phyloP scores from a whole-genome alignment of 2,113 vertebrate species.

The Cephalopholis sonnerati region DNA sequence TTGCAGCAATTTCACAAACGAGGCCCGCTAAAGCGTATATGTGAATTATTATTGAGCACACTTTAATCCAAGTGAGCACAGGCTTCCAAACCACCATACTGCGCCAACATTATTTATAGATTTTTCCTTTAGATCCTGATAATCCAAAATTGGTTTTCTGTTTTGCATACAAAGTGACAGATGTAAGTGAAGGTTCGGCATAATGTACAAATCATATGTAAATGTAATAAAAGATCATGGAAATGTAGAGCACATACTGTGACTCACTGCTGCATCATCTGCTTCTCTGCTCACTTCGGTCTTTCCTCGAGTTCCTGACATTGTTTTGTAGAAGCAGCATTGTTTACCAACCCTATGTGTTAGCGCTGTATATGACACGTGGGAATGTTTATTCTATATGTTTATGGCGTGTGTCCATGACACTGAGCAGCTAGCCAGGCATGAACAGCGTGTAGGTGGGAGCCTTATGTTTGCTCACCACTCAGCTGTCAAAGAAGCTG shows the following conservation, averaged over 20 bases:
- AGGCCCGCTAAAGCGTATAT: not conserved
- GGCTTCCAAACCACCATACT: not conserved
- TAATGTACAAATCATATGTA: slow-evolving; percentile 9
- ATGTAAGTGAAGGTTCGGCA: slow-evolving; percentile 30
- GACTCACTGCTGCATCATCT: not conserved
- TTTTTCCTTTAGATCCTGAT: slow-evolving; percentile 10
- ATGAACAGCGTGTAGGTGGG: slow-evolving; percentile 65
- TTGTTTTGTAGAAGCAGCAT: not conserved
- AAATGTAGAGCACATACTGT: not conserved
- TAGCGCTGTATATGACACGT: too few species aligned
- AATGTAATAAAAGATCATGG: slow-evolving; percentile 1
- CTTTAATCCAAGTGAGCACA: slow-evolving; percentile 3
- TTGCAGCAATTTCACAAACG: slow-evolving; percentile 26
- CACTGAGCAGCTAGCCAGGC: slow-evolving; percentile 33
- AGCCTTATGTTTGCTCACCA: slow-evolving; percentile 39
- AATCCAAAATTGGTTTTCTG: slow-evolving; percentile 43
- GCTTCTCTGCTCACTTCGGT: slow-evolving; percentile 5
- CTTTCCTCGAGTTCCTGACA: not conserved
- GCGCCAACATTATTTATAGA: slow-evolving; percentile 19
- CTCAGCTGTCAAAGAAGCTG: slow-evolving; percentile 68
- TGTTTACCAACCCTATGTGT: not conserved
- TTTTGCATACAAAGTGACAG: slow-evolving; percentile 49
- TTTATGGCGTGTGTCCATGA: slow-evolving; percentile 31
- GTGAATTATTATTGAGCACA: slow-evolving; percentile 33
- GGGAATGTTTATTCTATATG: slow-evolving; percentile 10